Conservation (phyloP, 2,888 invertebrate genomes). For the Chirona hameri region DNA sequence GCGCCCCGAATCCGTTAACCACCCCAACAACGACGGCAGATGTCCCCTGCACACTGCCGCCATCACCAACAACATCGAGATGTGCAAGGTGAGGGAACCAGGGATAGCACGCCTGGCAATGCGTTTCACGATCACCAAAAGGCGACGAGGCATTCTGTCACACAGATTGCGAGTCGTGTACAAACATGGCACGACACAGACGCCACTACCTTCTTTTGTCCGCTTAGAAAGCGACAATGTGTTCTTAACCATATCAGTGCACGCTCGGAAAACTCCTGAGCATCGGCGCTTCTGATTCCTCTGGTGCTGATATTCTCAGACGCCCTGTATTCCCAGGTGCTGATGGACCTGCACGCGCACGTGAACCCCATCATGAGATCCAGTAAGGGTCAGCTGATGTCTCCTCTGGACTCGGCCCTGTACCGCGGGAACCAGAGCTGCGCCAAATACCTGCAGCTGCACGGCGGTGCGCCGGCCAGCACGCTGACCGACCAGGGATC, state of each 20-base stretch:
- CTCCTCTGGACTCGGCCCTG: slow-evolving; percentile 86
- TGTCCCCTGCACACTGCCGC: slow-evolving; percentile 92
- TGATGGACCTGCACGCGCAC: slow-evolving; percentile 78
- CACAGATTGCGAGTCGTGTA: no score
- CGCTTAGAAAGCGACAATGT: no score
- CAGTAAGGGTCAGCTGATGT: slow-evolving; percentile 76
- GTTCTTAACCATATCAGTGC: no score
- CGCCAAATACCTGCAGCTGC: slow-evolving; percentile 86
- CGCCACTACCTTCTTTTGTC: no score
- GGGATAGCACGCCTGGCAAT: no score
- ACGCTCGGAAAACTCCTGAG: no score
- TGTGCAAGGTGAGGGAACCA: slow-evolving; percentile 64
- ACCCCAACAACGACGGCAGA: slow-evolving; percentile 86
- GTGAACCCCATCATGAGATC: slow-evolving; percentile 80
- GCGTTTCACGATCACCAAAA: no score
- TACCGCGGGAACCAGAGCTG: slow-evolving; percentile 81
- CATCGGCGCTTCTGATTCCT: no score
- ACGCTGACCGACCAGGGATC: slow-evolving; percentile 52
- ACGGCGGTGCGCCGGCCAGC: slow-evolving; percentile 78
- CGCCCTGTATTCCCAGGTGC: no score
- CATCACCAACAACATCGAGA: slow-evolving; percentile 85
- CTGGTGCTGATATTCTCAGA: no score
- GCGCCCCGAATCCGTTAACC: slow-evolving; percentile 76
- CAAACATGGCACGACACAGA: no score
- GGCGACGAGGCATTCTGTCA: no score